Evolutionary conservation across 2,113 vertebrate genomes (phyloP).

Genomic region (Puntigrus tetrazona): DNA sequence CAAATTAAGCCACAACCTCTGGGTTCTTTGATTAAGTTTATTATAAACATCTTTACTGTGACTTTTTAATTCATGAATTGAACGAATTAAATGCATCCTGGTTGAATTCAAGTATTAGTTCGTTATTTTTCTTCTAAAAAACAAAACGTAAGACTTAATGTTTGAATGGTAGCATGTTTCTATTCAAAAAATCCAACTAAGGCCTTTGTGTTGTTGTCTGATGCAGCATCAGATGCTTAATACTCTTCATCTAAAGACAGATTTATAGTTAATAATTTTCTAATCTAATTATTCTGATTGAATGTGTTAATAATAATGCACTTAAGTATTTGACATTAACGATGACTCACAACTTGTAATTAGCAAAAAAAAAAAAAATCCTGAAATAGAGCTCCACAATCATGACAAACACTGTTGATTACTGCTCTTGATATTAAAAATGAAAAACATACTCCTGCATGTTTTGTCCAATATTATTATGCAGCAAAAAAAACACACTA

Average conservation of each 20-base stretch:
- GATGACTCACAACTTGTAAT: neutral
- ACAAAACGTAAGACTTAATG: neutral
- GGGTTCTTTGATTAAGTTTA: neutral
- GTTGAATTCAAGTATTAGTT: neutral
- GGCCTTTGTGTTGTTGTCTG: neutral
- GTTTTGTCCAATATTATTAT: neutral
- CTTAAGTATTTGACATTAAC: neutral
- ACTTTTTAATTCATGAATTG: neutral
- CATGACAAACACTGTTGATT: neutral
- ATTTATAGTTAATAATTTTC: neutral
- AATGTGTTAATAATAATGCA: neutral
- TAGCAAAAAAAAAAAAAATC: neutral
- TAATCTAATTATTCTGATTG: neutral
- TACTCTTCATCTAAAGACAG: neutral
- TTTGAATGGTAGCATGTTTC: neutral
- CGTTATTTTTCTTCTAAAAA: neutral
- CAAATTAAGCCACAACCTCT: neutral
- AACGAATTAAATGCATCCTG: neutral
- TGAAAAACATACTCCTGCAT: neutral
- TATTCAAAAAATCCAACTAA: neutral
- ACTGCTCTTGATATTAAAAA: neutral
- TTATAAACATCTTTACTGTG: neutral
- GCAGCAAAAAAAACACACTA: neutral
- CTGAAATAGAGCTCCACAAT: neutral
- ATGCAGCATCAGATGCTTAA: neutral